Base-by-base conservation (phyloP, 2,113 vertebrate genomes). In the Xerus inauris region DNA sequence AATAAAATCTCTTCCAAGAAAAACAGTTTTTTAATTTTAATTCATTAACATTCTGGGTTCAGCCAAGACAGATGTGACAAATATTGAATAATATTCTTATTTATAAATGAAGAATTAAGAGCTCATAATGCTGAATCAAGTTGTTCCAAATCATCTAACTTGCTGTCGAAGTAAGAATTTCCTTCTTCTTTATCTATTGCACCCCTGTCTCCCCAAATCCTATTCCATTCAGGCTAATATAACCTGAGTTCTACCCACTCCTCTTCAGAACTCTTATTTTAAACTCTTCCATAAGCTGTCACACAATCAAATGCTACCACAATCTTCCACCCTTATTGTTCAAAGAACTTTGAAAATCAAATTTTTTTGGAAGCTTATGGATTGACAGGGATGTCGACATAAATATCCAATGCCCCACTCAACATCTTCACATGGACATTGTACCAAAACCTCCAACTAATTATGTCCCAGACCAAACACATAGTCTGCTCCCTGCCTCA, bases 41-140 rank as follows among this genome's bases (percentile, higher is more conserved):
- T 71, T 76, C 62, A 92, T 87, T 93, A 94, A 96, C 57, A 91
- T 71, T 95, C 87, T 91, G 10, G 49, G 35, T 79, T 88, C 32
- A 71, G 47, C 51, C 82, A 72, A 91, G 83, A 89, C 94, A 86
- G 86, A n/a, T 40, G 16, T 64, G 75, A 64, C 87, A 91, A 92
- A 35, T 16, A 28, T 91, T 87, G 49, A 32, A 51, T 75, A 85
- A 51, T 87, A 26, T 42, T 90, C 75, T 64, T 71, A 87, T 80
- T 89, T 94, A 94, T 38, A 81, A 94, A 92, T 87, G 65, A 95
- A 71, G 91, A 92, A 14, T 77, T 42, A 69, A 95, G 64, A 77
- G 40, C 4, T 8, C 3, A 20, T 73, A 69, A 75, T 42, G 32
- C 49, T 86, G 40, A 89, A 73, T 8, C 64, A 54, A 64, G 38